phyloP scores from a whole-genome alignment of 2,888 invertebrate species.

The Melanostoma mellinum region DNA sequence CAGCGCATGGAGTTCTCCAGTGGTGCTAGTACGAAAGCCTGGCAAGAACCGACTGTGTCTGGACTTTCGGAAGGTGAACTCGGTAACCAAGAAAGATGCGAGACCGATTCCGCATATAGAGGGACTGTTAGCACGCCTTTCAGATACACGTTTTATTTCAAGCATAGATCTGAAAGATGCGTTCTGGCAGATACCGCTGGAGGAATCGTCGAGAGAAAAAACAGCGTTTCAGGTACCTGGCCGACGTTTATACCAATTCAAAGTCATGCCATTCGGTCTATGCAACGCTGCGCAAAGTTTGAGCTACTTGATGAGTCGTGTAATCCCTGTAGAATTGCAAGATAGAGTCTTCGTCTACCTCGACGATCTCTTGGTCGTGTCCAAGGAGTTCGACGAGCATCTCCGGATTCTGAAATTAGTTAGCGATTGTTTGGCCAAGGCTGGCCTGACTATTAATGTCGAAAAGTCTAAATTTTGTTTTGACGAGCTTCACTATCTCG shows the following conservation, averaged over 20 bases:
- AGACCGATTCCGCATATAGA: constrained; percentile 66
- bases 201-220: no score
- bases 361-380: constrained; percentile 47
- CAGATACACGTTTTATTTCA: no score
- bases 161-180: no score
- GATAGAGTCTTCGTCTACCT: constrained; percentile 58
- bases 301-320: constrained; percentile 41
- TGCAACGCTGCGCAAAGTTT: constrained; percentile 57
- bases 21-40: constrained; percentile 74
- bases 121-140: constrained; percentile 57
- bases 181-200: no score
- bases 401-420: background rate
- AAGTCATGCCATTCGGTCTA: constrained; percentile 7
- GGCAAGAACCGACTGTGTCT: no score
- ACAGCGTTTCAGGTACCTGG: no score
- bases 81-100: constrained; percentile 73
- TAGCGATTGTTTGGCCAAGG: constrained; percentile 3
- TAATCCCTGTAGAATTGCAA: constrained; percentile 55
- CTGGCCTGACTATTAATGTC: constrained; percentile 46
- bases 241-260: no score
- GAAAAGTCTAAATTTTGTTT: no score
- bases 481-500: no score
- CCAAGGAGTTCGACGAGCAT: background rate
- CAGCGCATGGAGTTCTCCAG: constrained; percentile 76
- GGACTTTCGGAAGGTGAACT: constrained; percentile 71